Conservation (phyloP, 2,797 vertebrate species). For the Phalloptychus januarius region DNA sequence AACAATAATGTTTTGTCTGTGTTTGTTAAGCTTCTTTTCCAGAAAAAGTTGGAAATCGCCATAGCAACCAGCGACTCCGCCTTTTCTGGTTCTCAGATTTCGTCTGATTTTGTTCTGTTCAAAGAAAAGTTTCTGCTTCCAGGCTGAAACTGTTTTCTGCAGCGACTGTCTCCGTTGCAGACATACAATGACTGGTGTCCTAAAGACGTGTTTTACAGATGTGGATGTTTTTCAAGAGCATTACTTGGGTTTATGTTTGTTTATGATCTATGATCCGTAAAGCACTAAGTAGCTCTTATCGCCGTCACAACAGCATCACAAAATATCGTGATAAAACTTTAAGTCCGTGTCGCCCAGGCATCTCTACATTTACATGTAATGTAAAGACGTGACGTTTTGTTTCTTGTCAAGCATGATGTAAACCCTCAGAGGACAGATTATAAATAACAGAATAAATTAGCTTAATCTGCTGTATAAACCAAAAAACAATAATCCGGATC, state of each 20-base stretch:
- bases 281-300: no score
- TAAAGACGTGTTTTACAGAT: neutral
- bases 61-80: neutral
- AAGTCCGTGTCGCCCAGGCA: neutral
- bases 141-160: neutral
- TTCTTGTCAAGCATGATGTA: neutral
- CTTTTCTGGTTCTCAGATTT: neutral
- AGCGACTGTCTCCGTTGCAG: neutral
- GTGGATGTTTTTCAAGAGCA: neutral
- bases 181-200: neutral
- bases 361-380: neutral
- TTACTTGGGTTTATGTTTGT: neutral
- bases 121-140: no score
- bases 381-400: neutral
- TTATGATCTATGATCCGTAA: no score
- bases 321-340: neutral
- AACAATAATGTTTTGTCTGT: neutral
- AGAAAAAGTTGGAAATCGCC: neutral
- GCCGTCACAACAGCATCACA: neutral
- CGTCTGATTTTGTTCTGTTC: neutral
- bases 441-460: neutral
- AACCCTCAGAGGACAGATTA: neutral
- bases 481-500: neutral
- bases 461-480: neutral
- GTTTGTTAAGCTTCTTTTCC: neutral